Conservation (phyloP, 1,140 invertebrate genomes). For the Stratiolaelaps scimitus region DNA sequence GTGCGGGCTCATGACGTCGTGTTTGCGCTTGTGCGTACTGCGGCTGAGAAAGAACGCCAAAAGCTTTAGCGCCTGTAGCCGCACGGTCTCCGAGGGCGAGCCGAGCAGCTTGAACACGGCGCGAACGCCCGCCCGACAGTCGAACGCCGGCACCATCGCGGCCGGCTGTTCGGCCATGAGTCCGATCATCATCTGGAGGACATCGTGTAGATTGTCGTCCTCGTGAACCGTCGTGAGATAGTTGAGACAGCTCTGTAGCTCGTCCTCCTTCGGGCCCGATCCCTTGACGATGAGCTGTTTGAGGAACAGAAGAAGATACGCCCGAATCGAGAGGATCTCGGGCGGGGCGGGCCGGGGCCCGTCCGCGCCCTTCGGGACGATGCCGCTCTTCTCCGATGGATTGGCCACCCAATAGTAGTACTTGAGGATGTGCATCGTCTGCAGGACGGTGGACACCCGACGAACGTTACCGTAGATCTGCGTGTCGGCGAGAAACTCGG, state of each 20-base stretch:
- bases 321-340: slow-evolving; percentile 80
- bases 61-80: slow-evolving; percentile 86
- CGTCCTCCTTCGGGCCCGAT: slow-evolving; percentile 92
- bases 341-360: slow-evolving; percentile 81
- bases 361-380: slow-evolving; percentile 83
- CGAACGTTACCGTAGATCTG: slow-evolving; percentile 95
- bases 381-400: slow-evolving; percentile 83
- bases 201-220: slow-evolving; percentile 97
- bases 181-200: slow-evolving; percentile 88
- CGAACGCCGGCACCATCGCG: slow-evolving; percentile 96
- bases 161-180: slow-evolving; percentile 95
- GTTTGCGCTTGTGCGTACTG: slow-evolving; percentile 65
- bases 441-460: slow-evolving; percentile 87
- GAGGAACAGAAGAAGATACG: slow-evolving; percentile 86
- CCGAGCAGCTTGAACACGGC: slow-evolving; percentile 92
- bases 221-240: slow-evolving; percentile 93
- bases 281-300: slow-evolving; percentile 94
- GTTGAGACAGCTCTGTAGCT: slow-evolving; percentile 94
- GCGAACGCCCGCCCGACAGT: slow-evolving; percentile 85
- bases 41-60: slow-evolving; percentile 54
- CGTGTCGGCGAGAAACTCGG: slow-evolving; percentile 90
- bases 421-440: slow-evolving; percentile 95
- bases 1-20: slow-evolving; percentile 94
- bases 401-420: slow-evolving; percentile 98
- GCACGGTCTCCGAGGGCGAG: slow-evolving; percentile 84